These are phyloP conservation scores for Australoheros facetus DNA, from an alignment of 2,797 vertebrate genomes.

Conservation along the genomic window DNA sequence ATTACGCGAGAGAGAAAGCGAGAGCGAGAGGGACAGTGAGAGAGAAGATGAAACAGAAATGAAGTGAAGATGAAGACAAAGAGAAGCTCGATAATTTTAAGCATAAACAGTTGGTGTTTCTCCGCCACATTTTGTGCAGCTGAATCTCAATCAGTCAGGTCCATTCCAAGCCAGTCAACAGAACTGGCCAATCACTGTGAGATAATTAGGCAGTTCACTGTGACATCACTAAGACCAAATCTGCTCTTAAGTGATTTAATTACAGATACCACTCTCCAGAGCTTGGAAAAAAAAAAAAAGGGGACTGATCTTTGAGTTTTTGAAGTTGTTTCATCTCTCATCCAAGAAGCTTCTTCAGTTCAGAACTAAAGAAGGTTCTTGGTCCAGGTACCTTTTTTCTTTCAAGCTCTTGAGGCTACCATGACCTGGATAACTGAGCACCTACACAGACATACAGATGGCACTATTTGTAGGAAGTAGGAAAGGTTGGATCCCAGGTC, in stretches of 20 bases:
- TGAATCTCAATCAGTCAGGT: neutral
- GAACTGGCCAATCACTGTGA: neutral
- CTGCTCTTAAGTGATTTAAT: neutral
- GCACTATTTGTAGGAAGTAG: neutral
- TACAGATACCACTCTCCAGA: too few species aligned
- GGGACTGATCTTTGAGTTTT: too few species aligned
- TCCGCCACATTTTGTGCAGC: conserved; percentile 9
- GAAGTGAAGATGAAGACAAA: conserved; percentile 29
- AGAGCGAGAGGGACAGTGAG: neutral
- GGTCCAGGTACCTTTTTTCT: too few species aligned
- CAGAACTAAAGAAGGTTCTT: too few species aligned
- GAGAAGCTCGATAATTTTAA: conserved; percentile 38
- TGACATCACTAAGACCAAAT: neutral
- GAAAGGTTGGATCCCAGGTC: neutral
- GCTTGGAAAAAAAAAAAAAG: too few species aligned
- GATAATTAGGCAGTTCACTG: too few species aligned
- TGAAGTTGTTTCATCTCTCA: too few species aligned
- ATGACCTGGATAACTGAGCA: too few species aligned
- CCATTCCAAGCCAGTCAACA: neutral
- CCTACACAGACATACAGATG: neutral
- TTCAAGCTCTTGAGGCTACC: too few species aligned
- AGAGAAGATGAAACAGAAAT: neutral
- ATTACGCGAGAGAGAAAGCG: conserved; percentile 12
- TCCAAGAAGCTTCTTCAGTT: too few species aligned
- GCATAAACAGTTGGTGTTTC: conserved; percentile 27